Percentiles rank a stretch among this genome's conserved stretches.
phyloP scores from a whole-genome alignment of 2,113 vertebrate genomes.

The Gobiocypris rarus region DNA sequence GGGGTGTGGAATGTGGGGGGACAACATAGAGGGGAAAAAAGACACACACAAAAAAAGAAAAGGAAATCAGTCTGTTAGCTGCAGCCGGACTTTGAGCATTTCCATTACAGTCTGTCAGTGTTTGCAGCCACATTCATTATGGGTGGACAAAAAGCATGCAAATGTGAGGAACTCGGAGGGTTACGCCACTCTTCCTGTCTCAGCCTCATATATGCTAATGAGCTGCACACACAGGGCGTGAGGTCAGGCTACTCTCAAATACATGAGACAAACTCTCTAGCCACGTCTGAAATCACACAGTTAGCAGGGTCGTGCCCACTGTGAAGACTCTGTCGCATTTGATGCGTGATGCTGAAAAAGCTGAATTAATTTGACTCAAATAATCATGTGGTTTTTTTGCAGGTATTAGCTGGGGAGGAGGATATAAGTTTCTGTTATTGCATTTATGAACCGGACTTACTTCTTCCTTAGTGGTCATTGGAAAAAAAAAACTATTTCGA shows the following conservation, averaged over 20 bases:
- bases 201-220: slow-evolving; percentile 34
- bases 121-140: slow-evolving; percentile 73
- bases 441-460: background rate
- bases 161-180: slow-evolving; percentile 72
- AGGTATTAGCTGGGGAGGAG: background rate
- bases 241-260: slow-evolving; percentile 65
- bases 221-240: slow-evolving; percentile 64
- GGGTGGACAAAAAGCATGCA: slow-evolving; percentile 78
- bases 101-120: slow-evolving; percentile 78
- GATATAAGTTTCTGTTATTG: background rate
- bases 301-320: background rate
- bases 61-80: slow-evolving; percentile 90
- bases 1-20: slow-evolving; percentile 58
- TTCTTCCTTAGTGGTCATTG: slow-evolving; percentile 10
- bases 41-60: slow-evolving; percentile 69
- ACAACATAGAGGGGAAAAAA: slow-evolving; percentile 59
- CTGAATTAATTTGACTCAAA: background rate
- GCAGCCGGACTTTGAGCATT: slow-evolving; percentile 81
- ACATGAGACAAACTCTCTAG: slow-evolving; percentile 39
- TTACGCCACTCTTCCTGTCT: slow-evolving; percentile 65
- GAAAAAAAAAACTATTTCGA: slow-evolving; percentile 8
- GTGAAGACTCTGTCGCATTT: background rate
- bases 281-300: slow-evolving; percentile 20
- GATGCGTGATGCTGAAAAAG: background rate
- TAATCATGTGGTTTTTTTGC: slow-evolving; percentile 12